Conservation (phyloP, 2,888 invertebrate species). For the Diaprepes abbreviatus region DNA sequence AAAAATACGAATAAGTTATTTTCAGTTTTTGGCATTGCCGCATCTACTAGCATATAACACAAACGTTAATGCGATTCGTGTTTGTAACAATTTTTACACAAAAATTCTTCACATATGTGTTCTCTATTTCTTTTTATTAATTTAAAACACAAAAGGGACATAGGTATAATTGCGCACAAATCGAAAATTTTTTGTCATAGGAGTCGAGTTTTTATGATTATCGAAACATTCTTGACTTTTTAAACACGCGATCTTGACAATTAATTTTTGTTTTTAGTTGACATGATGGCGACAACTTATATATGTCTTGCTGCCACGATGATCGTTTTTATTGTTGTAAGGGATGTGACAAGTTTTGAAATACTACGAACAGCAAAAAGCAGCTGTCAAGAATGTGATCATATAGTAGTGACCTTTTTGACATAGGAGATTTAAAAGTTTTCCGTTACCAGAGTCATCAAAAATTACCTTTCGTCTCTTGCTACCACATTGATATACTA, state of each 20-base stretch:
- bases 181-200: conserved; percentile 16
- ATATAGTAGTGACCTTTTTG: conserved; percentile 44
- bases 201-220: too few relatives aligned
- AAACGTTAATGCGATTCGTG: conserved; percentile 5
- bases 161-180: too few relatives aligned
- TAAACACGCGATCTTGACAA: too few relatives aligned
- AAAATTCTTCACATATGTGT: conserved; percentile 39
- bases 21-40: conserved; percentile 29
- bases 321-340: conserved; percentile 30
- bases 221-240: too few relatives aligned
- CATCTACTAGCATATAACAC: conserved; percentile 36
- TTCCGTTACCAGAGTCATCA: background rate
- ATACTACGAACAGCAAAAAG: conserved; percentile 42
- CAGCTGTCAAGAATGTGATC: conserved; percentile 43
- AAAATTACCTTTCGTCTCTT: conserved; percentile 12
- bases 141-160: too few relatives aligned
- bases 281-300: too few relatives aligned
- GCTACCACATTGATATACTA: conserved; percentile 26
- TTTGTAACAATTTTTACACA: conserved; percentile 28
- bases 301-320: conserved; percentile 28
- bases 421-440: conserved; percentile 28
- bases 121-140: too few relatives aligned
- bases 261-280: too few relatives aligned
- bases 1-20: too few relatives aligned
- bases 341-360: conserved; percentile 43